These are phyloP conservation scores for Calypte anna DNA, from an alignment of 2,113 vertebrate species.

Conservation along the genomic window DNA sequence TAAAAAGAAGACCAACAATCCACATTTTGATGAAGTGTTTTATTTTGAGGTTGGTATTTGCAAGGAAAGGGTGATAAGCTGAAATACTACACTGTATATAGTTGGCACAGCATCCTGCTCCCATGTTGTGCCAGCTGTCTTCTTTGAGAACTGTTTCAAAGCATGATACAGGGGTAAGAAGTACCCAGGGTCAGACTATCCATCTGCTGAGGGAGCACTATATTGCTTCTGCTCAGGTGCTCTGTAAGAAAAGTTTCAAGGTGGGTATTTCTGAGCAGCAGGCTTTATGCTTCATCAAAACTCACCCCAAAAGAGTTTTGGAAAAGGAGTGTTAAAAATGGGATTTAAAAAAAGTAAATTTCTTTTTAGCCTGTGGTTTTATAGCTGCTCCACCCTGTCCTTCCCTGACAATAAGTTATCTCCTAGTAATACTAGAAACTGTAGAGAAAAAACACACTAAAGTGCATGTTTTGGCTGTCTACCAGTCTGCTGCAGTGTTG, in stretches of 20 bases:
- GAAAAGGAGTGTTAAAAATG: background rate
- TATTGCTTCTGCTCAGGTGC: background rate
- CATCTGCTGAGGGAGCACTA: background rate
- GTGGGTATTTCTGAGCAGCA: background rate
- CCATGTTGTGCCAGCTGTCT: conserved; percentile 24
- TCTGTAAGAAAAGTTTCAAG: background rate
- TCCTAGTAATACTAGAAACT: conserved; percentile 17
- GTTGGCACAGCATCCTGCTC: background rate
- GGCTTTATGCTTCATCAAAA: background rate
- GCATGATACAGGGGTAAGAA: background rate
- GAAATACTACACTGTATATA: conserved; percentile 33
- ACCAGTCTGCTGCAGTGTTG: background rate
- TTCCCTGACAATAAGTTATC: conserved; percentile 27
- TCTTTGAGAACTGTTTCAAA: conserved; percentile 42
- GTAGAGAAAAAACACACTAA: background rate
- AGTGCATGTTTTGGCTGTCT: conserved; percentile 4
- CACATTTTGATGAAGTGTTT: conserved; percentile 97
- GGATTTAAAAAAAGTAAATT: background rate
- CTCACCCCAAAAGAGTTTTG: background rate
- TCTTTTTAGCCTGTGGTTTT: background rate
- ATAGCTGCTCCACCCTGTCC: conserved; percentile 2
- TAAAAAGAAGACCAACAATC: conserved; percentile 97
- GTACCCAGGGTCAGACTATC: background rate
- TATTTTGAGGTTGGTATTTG: conserved; percentile 93
- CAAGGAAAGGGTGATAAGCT: conserved; percentile 7